Conservation (phyloP, 2,797 vertebrate genomes). For the Poeciliopsis presidionis region DNA sequence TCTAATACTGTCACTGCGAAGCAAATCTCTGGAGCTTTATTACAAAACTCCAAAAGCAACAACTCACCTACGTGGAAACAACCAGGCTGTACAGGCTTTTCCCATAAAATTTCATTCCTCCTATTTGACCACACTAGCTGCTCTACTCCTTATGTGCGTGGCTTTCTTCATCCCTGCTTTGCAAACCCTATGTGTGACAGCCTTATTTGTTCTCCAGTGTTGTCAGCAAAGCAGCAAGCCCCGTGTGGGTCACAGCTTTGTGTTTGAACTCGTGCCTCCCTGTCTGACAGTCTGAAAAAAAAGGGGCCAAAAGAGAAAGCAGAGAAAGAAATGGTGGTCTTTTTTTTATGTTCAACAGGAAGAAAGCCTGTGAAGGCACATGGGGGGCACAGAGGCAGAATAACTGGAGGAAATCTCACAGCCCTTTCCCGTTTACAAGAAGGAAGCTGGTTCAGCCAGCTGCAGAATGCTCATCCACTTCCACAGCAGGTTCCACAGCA, state of each 20-base stretch:
- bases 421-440: slow-evolving; percentile 45
- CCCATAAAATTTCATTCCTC: slow-evolving; percentile 24
- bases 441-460: slow-evolving; percentile 39
- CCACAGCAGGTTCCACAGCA: slow-evolving; percentile 32
- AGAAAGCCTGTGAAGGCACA: slow-evolving; percentile 27
- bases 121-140: slow-evolving; percentile 7
- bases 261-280: slow-evolving; percentile 44
- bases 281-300: slow-evolving; percentile 49
- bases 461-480: slow-evolving; percentile 34
- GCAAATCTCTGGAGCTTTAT: slow-evolving; percentile 63
- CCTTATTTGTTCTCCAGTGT: slow-evolving; percentile 54
- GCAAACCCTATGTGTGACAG: slow-evolving; percentile 38
- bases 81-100: slow-evolving; percentile 48
- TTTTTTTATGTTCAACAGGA: slow-evolving; percentile 41
- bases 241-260: slow-evolving; percentile 62
- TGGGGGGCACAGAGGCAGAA: slow-evolving; percentile 30
- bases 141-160: slow-evolving; percentile 34
- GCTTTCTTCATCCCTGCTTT: slow-evolving; percentile 25
- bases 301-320: slow-evolving; percentile 28
- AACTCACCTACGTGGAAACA: slow-evolving; percentile 49
- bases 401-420: slow-evolving; percentile 23
- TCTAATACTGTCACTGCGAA: slow-evolving; percentile 45
- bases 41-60: slow-evolving; percentile 61
- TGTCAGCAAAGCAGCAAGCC: slow-evolving; percentile 46
- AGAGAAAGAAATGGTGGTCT: slow-evolving; percentile 22